Evolutionary conservation across 2,888 invertebrate species (phyloP).

Genomic region (Ormyrus thymus): DNA sequence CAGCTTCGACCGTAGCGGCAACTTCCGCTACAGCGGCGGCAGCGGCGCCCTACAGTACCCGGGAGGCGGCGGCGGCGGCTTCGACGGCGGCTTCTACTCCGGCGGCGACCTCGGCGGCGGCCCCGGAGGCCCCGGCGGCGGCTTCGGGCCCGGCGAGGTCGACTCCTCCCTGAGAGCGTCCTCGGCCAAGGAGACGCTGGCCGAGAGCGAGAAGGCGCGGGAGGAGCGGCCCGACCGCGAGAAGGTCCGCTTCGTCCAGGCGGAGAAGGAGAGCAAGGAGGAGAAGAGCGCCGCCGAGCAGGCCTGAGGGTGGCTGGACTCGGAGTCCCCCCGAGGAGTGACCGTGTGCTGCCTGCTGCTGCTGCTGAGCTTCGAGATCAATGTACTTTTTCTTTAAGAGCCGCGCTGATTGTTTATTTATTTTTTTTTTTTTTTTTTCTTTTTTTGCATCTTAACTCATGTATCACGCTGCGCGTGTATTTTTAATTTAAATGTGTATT

Average conservation of each 20-base stretch:
- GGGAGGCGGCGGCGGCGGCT: conserved; percentile 7
- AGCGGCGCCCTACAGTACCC: conserved; percentile 30
- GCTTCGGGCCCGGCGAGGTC: conserved; percentile 1
- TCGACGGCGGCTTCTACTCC: neutral
- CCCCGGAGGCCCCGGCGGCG: conserved; percentile 11
- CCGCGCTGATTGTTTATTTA: too few relatives aligned
- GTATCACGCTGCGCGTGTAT: too few relatives aligned
- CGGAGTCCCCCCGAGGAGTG: too few relatives aligned
- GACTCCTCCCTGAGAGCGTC: conserved; percentile 47
- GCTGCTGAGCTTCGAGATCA: too few relatives aligned
- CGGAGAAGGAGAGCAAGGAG: neutral
- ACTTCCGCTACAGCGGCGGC: conserved; percentile 11
- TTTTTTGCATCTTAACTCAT: too few relatives aligned
- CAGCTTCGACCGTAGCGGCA: conserved; percentile 18
- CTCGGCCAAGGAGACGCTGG: conserved; percentile 17
- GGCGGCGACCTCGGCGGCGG: conserved; percentile 3
- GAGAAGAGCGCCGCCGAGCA: neutral
- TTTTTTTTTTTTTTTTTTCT: too few relatives aligned
- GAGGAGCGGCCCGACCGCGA: neutral
- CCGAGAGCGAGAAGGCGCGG: neutral
- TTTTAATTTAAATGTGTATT: too few relatives aligned
- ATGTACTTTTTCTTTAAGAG: too few relatives aligned
- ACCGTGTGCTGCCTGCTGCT: too few relatives aligned
- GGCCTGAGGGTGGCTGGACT: too few relatives aligned
- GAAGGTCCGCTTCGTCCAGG: neutral